Evolutionary conservation across 2,113 vertebrate species (phyloP), one percentile per base, ranked within the genome.

Genomic region (Mormyrus lacerda): DNA sequence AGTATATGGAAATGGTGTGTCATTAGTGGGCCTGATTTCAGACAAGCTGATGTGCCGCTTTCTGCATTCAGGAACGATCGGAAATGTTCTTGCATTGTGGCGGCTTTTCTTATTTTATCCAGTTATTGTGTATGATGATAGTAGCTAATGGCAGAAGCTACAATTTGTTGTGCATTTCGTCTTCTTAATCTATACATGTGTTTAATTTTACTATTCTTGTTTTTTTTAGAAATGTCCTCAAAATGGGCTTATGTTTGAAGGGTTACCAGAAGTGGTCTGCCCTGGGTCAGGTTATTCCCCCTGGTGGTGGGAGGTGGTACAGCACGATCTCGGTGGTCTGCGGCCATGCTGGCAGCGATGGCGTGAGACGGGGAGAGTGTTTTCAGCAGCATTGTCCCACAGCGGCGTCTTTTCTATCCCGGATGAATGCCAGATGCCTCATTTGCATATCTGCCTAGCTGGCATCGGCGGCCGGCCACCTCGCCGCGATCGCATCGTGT

Each of bases 401-500:
- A 87, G 4, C 31, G n/a, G 8, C 1, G 48, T 39, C 17, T 31
- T 87, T n/a, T 87, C n/a, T 10, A 35, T 42, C 85, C 48, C 27
- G 27, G 85, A 86, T 86, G 85, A 86, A 86, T 53, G 48, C 47
- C 85, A 86, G 50, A 87, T 53, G 85, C 50, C 27, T 50, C 44
- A 85, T 85, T 50, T 85, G 47, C 83, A 85, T 48, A 85, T 85
- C 19, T 50, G 42, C 24, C 83, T 85, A 19, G 79, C 35, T 19
- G 79, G 31, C 42, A 3, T 44, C 39, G 19, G n/a, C n/a, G 39
- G 53, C n/a, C 3, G 17, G 45, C 47, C 65, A 9, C 61, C 44
- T 45, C 17, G 44, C 11, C 44, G 61, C 24, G 31, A 31, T 88
- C 45, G 45, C 61, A 48, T 47, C 21, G 48, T 87, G 50, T 87